These are phyloP conservation scores for Petrolisthes manimaculis DNA, from an alignment of 2,888 invertebrate genomes.

Conservation along the genomic window DNA sequence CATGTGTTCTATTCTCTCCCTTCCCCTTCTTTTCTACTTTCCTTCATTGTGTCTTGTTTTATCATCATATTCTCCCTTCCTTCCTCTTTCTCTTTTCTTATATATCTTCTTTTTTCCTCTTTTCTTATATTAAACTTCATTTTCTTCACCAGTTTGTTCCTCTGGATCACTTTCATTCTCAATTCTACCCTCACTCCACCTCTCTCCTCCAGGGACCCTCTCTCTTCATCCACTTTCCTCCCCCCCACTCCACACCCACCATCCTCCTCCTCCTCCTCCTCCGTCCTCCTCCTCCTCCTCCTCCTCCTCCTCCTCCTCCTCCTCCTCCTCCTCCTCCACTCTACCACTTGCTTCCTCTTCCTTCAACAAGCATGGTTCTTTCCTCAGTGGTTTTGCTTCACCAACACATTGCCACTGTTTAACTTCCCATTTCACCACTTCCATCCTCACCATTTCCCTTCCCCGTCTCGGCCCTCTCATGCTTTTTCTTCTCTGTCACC, in stretches of 20 bases:
- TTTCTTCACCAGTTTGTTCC: neutral
- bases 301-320: too few relatives aligned
- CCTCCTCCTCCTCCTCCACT: neutral
- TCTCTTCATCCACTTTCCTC: neutral
- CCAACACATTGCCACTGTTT: too few relatives aligned
- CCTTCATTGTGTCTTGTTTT: neutral
- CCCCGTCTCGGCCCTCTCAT: neutral
- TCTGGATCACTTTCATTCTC: neutral
- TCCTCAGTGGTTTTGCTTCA: too few relatives aligned
- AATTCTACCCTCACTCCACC: neutral
- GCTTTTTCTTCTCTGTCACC: neutral
- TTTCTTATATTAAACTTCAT: neutral
- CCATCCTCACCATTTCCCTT: neutral
- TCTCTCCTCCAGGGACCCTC: neutral
- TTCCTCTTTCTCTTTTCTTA: neutral
- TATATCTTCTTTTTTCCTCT: neutral
- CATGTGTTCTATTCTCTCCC: neutral
- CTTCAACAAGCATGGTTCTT: too few relatives aligned
- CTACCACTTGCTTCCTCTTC: neutral
- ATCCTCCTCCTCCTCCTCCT: neutral
- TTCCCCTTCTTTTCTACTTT: neutral
- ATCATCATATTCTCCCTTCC: neutral
- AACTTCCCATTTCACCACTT: neutral
- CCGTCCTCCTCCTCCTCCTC: too few relatives aligned
- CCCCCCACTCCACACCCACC: constrained; percentile 3